These are phyloP conservation scores for Ascaphus truei DNA, from an alignment of 2,113 vertebrate species.

Conservation along the genomic window DNA sequence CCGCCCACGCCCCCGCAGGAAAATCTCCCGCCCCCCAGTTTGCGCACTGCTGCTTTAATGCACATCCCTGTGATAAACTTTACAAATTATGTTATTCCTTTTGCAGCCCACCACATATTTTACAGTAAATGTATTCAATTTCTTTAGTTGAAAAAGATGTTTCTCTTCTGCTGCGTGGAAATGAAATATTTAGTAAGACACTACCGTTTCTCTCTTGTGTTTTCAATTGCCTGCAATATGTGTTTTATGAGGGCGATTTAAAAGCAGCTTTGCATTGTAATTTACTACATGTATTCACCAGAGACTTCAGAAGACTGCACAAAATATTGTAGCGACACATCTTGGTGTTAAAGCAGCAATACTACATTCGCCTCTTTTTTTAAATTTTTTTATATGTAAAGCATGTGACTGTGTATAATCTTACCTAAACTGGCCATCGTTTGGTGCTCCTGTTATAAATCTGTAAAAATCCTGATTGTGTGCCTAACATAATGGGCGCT, in stretches of 20 bases:
- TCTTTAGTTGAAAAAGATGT: neutral
- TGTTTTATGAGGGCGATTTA: slow-evolving; percentile 20
- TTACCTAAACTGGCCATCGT: too few relatives aligned
- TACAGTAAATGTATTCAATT: slow-evolving; percentile 21
- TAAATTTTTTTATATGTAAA: too few relatives aligned
- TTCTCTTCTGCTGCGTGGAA: neutral
- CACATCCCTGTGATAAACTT: neutral
- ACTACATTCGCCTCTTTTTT: too few relatives aligned
- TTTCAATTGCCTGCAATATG: neutral
- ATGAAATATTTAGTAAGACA: slow-evolving; percentile 17
- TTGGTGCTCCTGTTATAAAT: too few relatives aligned
- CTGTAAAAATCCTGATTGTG: too few relatives aligned
- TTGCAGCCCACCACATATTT: neutral
- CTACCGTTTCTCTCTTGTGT: neutral
- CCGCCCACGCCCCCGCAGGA: too few relatives aligned
- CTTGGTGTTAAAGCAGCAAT: neutral
- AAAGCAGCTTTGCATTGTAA: slow-evolving; percentile 18
- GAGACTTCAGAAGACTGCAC: slow-evolving; percentile 12
- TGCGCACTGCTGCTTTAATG: neutral
- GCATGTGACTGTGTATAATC: too few relatives aligned
- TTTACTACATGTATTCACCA: slow-evolving; percentile 13
- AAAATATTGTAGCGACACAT: slow-evolving; percentile 15
- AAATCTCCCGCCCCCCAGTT: too few relatives aligned
- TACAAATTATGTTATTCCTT: neutral
- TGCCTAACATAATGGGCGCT: too few relatives aligned